These are phyloP conservation scores for Zophobas atratus DNA, from an alignment of 1,140 invertebrate species.

Conservation along the genomic window DNA sequence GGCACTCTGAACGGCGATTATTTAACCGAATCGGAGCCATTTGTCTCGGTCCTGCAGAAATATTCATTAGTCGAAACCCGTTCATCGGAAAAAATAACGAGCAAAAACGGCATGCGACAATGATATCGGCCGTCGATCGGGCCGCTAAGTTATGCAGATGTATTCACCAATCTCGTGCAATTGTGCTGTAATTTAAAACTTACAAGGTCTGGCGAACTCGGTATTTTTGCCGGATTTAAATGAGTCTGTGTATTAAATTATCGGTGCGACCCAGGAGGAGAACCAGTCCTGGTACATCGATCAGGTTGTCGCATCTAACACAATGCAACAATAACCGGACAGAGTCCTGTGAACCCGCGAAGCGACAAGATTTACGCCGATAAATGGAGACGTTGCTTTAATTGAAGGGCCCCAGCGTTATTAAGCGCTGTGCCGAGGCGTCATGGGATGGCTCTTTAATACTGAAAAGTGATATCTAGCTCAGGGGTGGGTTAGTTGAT, in stretches of 20 bases:
- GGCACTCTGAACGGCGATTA: conserved; percentile 8
- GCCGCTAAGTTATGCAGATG: conserved; percentile 65
- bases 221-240: conserved; percentile 64
- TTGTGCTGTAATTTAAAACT: conserved; percentile 66
- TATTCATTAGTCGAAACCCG: conserved; percentile 43
- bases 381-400: background rate
- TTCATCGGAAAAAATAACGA: conserved; percentile 52
- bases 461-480: too few species aligned
- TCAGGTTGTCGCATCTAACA: conserved; percentile 56
- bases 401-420: background rate
- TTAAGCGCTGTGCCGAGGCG: too few species aligned
- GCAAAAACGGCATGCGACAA: conserved; percentile 60
- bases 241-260: conserved; percentile 63
- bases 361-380: background rate
- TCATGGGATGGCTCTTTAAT: too few species aligned
- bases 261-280: conserved; percentile 51
- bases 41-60: conserved; percentile 44
- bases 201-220: conserved; percentile 56
- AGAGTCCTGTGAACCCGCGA: background rate
- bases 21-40: conserved; percentile 17
- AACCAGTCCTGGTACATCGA: conserved; percentile 61
- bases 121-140: conserved; percentile 63
- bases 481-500: too few species aligned
- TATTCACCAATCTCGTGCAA: conserved; percentile 66
- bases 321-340: conserved; percentile 39